phyloP scores from a whole-genome alignment of 1,140 invertebrate species.

The Drosophila asahinai region DNA sequence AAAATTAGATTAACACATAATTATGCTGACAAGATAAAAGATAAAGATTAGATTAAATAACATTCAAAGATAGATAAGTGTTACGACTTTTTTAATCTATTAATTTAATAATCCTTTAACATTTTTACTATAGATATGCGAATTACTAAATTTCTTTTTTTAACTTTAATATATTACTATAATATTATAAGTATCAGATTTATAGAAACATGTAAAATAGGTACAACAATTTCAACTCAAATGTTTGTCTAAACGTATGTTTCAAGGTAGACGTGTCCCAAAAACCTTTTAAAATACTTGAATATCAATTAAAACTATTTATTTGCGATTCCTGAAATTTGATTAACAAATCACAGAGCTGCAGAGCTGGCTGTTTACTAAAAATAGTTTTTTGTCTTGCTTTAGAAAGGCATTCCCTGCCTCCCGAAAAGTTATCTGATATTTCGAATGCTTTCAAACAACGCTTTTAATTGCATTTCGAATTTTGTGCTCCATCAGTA shows the following conservation, averaged over 20 bases:
- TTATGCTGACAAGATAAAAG: not conserved
- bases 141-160: too few species aligned
- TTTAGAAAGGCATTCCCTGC: not conserved
- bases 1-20: not conserved
- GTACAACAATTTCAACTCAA: too few species aligned
- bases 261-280: too few species aligned
- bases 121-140: too few species aligned
- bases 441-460: slow-evolving; percentile 37
- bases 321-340: not conserved
- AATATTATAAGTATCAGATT: too few species aligned
- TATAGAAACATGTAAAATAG: too few species aligned
- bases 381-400: slow-evolving; percentile 5
- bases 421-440: slow-evolving; percentile 27
- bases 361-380: not conserved
- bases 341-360: slow-evolving; percentile 4
- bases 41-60: not conserved
- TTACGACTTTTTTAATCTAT: too few species aligned
- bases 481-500: slow-evolving; percentile 30
- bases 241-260: too few species aligned
- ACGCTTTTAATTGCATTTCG: slow-evolving; percentile 44
- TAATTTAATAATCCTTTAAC: not conserved
- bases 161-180: too few species aligned
- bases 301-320: slow-evolving; percentile 19
- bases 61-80: not conserved
- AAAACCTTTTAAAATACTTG: not conserved